phyloP scores from a whole-genome alignment of 2,113 vertebrate genomes.

The Cyphomyrus discorhynchus region DNA sequence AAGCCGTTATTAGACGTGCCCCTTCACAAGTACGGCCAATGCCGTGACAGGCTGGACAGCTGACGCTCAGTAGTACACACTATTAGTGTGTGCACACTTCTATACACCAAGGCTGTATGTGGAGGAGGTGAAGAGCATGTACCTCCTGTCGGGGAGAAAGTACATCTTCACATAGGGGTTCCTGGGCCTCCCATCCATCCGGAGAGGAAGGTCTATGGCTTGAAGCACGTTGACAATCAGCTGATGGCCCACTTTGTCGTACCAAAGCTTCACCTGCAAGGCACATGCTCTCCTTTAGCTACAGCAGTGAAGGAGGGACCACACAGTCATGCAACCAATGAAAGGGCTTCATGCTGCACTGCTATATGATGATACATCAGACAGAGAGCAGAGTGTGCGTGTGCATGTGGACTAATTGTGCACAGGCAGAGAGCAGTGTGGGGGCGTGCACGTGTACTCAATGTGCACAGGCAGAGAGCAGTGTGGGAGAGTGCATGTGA shows the following conservation, averaged over 20 bases:
- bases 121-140: not conserved
- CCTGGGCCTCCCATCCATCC: slow-evolving; percentile 81
- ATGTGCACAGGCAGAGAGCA: not conserved
- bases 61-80: not conserved
- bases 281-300: not conserved
- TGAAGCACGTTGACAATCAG: slow-evolving; percentile 96
- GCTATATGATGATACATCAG: not conserved
- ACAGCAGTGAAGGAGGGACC: not conserved
- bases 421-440: not conserved
- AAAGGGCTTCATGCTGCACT: not conserved
- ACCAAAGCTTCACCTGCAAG: slow-evolving; percentile 89
- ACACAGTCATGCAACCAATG: not conserved
- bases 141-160: slow-evolving; percentile 86
- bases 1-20: not conserved
- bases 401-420: not conserved
- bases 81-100: not conserved
- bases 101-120: not conserved
- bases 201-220: slow-evolving; percentile 85
- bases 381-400: not conserved
- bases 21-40: not conserved
- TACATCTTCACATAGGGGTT: slow-evolving; percentile 99
- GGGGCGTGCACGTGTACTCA: fast-evolving
- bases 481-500: not conserved
- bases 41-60: not conserved
- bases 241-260: slow-evolving; percentile 95